phyloP scores from a whole-genome alignment of 2,888 invertebrate species.

The Zaprionus lineosus region DNA sequence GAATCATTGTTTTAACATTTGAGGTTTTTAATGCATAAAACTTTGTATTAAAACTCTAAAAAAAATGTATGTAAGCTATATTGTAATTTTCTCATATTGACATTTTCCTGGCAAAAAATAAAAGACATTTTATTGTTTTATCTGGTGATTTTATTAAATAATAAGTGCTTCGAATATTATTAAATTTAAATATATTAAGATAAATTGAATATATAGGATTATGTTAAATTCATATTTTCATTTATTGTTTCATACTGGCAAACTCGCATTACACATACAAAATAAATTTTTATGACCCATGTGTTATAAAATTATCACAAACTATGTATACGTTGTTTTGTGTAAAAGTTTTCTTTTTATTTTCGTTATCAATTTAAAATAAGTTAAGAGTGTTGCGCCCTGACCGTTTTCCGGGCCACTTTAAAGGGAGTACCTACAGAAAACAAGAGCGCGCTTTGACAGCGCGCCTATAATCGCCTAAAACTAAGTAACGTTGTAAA shows the following conservation, averaged over 20 bases:
- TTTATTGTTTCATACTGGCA: constrained; percentile 53
- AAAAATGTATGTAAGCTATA: too few relatives aligned
- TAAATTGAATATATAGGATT: background rate
- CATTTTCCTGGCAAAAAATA: background rate
- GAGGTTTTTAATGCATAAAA: too few relatives aligned
- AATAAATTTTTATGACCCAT: constrained; percentile 26
- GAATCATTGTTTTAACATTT: too few relatives aligned
- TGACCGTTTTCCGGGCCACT: constrained; percentile 17
- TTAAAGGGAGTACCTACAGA: constrained; percentile 47
- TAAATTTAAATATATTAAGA: background rate
- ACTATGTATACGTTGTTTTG: constrained; percentile 61
- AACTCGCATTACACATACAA: constrained; percentile 32
- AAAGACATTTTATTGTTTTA: background rate
- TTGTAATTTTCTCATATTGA: background rate
- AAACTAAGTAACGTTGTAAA: constrained; percentile 74
- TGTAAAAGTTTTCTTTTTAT: constrained; percentile 54
- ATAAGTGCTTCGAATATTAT: background rate
- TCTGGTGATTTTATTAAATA: background rate
- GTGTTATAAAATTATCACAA: constrained; percentile 72
- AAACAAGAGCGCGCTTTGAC: constrained; percentile 38
- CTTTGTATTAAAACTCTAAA: too few relatives aligned
- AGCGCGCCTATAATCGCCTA: constrained; percentile 48
- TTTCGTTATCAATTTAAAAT: constrained; percentile 47
- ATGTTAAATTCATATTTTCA: constrained; percentile 34
- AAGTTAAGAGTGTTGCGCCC: constrained; percentile 50